Conservation (phyloP, 2,113 vertebrate species). For the Andinoacara biseriatus region DNA sequence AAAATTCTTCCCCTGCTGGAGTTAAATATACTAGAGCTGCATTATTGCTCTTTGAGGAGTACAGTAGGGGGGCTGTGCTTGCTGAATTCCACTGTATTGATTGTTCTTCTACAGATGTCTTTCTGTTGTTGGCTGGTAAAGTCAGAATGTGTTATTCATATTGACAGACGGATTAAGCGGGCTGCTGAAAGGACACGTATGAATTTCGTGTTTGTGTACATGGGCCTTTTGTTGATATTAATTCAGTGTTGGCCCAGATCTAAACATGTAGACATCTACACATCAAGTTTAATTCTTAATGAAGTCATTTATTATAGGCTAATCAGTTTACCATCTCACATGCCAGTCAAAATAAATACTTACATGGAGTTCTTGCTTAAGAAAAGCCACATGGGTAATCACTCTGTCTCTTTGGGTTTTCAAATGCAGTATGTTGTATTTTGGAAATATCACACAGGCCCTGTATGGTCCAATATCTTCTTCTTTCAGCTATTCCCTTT, state of each 20-base stretch:
- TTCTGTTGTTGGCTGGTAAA: conserved; percentile 33
- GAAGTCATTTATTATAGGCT: conserved; percentile 29
- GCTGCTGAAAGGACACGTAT: conserved; percentile 43
- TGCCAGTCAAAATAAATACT: conserved; percentile 14
- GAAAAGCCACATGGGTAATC: background rate
- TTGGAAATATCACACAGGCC: no score
- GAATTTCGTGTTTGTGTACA: conserved; percentile 41
- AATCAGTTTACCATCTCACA: conserved; percentile 52
- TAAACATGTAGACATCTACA: conserved; percentile 12
- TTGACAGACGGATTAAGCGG: conserved; percentile 47
- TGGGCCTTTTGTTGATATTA: conserved; percentile 63
- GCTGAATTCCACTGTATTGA: conserved; percentile 62
- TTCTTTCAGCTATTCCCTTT: background rate
- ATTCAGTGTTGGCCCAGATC: conserved; percentile 32
- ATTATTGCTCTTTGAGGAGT: conserved; percentile 19
- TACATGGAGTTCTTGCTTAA: background rate
- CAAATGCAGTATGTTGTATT: background rate
- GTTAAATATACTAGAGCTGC: conserved; percentile 35
- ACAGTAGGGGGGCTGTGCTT: conserved; percentile 25
- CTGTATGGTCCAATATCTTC: no score
- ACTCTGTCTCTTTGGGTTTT: background rate
- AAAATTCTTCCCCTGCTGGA: conserved; percentile 39
- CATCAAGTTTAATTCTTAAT: conserved; percentile 36
- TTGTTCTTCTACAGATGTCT: conserved; percentile 44
- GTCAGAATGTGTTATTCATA: conserved; percentile 54